These are phyloP conservation scores for Drosophila sordidapex DNA, from an alignment of 2,888 invertebrate species.

Conservation along the genomic window DNA sequence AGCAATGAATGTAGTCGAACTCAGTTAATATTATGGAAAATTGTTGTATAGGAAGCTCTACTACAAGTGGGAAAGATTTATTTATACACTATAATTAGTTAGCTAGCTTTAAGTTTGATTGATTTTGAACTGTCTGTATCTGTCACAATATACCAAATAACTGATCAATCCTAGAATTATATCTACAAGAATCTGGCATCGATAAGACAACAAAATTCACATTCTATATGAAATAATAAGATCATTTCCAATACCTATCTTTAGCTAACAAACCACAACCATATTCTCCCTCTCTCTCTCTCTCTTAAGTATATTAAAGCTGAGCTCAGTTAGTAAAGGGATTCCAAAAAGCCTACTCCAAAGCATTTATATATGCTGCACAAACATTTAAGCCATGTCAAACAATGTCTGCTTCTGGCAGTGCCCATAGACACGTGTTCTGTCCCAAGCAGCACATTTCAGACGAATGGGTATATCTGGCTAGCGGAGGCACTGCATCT, in stretches of 20 bases:
- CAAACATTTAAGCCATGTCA: constrained; percentile 20
- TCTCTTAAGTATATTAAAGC: not conserved
- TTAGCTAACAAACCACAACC: not conserved
- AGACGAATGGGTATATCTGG: constrained; percentile 11
- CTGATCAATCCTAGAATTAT: not conserved
- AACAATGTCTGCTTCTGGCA: constrained; percentile 17
- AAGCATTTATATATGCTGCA: constrained; percentile 1
- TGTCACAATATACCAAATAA: not conserved
- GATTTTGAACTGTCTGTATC: fast-evolving
- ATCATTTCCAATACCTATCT: not conserved
- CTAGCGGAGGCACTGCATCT: constrained; percentile 43
- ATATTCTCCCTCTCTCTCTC: not conserved
- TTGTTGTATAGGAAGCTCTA: too few relatives aligned
- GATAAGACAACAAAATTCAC: not conserved
- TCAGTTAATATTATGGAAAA: not conserved
- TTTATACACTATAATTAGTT: not conserved
- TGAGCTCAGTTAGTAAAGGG: constrained; percentile 3
- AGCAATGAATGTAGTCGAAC: not conserved
- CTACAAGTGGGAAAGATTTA: not conserved
- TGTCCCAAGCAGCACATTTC: constrained; percentile 45
- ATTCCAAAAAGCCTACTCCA: not conserved
- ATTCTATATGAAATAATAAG: not conserved
- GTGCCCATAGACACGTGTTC: constrained; percentile 69
- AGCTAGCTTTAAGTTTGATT: fast-evolving
- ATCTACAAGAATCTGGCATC: not conserved